These are phyloP conservation scores for Emmelina monodactyla DNA, from an alignment of 2,888 invertebrate genomes.

Conservation along the genomic window DNA sequence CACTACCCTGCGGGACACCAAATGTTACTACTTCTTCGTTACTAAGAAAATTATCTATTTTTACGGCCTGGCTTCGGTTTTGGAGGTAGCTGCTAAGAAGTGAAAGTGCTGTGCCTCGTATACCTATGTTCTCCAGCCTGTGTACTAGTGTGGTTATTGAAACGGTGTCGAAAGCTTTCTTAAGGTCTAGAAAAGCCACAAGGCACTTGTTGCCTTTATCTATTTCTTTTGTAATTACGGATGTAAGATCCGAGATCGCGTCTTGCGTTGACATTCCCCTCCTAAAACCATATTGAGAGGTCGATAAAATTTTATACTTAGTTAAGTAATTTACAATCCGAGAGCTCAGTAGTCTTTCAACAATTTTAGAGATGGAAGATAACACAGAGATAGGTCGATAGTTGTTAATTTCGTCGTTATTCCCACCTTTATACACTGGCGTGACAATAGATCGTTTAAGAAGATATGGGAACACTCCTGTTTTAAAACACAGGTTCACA, in stretches of 20 bases:
- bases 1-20: constrained; percentile 1
- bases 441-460: background rate
- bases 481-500: constrained; percentile 1
- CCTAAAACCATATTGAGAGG: background rate
- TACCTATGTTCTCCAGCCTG: too few relatives aligned
- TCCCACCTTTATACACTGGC: background rate
- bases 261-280: too few relatives aligned
- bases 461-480: too few relatives aligned
- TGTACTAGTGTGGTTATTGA: too few relatives aligned
- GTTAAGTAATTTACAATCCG: background rate
- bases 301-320: background rate
- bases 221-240: too few relatives aligned
- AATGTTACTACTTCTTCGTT: background rate
- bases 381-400: background rate
- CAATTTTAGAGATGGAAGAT: background rate
- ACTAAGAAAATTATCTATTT: background rate
- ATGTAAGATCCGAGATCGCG: too few relatives aligned
- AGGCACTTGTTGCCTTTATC: too few relatives aligned
- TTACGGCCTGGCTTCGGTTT: background rate
- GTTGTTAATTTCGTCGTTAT: background rate
- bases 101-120: background rate
- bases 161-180: too few relatives aligned
- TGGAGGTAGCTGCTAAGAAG: background rate
- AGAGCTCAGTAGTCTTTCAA: background rate
- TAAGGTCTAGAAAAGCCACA: too few relatives aligned